Evolutionary conservation across 1,140 invertebrate genomes (phyloP), one percentile per base, ranked within the genome.

Genomic region (Zaprionus kolodkinae): DNA sequence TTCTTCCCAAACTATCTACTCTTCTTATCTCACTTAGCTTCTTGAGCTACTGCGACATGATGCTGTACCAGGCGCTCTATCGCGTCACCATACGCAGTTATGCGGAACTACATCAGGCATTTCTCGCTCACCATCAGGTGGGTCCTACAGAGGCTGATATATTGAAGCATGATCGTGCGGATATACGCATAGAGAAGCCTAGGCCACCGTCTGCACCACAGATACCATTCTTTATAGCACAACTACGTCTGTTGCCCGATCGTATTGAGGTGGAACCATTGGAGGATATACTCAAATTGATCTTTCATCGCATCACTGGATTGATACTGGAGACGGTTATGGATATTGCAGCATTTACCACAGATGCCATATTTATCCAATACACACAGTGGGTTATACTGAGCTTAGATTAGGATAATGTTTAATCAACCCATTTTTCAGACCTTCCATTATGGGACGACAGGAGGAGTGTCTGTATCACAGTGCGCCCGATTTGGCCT

Each of bases 361-460:
- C 84, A 55, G 92, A 92, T 55, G 10, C 40, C 2, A n/a, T 36
- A 7, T 91, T 75, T 17, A 27, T 52, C 0, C 90, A 79, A 59
- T 92, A 87, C 43, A 91, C 80, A 6, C 78, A 89, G 88, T 92
- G 79, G 43, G 76, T 78, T 33, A 4, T 45, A 2, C 7, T 6
- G 7, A 15, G 3, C 9, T 13, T 3, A 36, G 9, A 9, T 43
- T 13, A 0, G 11, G 6, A 4, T 15, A 21, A 25, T 6, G 21
- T 9, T 30, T 13, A 15, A 12, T 50, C 12, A 15, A 15, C 6
- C 57, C 4, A n/a, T n/a, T 30, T 30, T 66, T 30, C 1, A 95
- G 95, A 62, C 95, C 95, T 1, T 94, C 94, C 7, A 94, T 95
- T 35, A 95, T 95, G 93, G 94, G 94, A 57, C 94, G 94, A 43